A percentile compares a stretch with the other conserved stretches of the same genome.
Evolutionary conservation across 1,140 invertebrate species (phyloP).

Genomic region (Aphis gossypii): DNA sequence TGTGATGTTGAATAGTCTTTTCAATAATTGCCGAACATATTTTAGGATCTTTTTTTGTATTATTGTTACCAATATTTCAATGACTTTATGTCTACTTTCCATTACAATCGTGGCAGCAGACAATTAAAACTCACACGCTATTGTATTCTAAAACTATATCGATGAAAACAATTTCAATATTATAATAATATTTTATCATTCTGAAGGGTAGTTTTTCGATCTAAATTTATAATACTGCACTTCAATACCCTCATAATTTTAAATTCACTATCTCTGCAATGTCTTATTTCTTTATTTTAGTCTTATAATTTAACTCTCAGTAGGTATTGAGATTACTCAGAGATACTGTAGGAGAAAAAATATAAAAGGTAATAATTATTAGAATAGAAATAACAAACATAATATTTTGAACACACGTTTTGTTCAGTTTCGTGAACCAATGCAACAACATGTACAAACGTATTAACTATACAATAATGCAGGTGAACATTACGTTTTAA

Average conservation of each 20-base stretch:
- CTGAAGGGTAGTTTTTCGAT: not conserved
- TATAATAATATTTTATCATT: conserved; percentile 1
- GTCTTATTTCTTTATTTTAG: not conserved
- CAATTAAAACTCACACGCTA: conserved; percentile 3
- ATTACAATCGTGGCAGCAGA: not conserved
- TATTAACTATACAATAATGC: no score
- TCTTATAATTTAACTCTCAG: no score
- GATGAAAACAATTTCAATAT: not conserved
- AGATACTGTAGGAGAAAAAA: no score
- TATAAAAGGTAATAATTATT: no score
- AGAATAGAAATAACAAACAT: no score
- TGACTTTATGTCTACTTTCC: not conserved
- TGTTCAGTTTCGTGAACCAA: no score
- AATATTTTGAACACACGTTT: no score
- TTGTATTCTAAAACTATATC: not conserved
- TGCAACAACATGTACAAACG: no score
- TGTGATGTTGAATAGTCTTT: not conserved
- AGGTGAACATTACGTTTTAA: no score
- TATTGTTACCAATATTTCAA: not conserved
- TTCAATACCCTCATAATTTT: not conserved
- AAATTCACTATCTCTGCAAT: not conserved
- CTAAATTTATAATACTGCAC: not conserved
- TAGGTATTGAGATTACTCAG: no score
- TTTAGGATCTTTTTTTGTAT: not conserved
- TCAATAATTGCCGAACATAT: not conserved